A percentile compares a stretch with the other conserved stretches of the same genome.
These are phyloP conservation scores for Lepilemur ruficaudatus DNA, from an alignment of 2,797 vertebrate genomes.

Conservation along the genomic window DNA sequence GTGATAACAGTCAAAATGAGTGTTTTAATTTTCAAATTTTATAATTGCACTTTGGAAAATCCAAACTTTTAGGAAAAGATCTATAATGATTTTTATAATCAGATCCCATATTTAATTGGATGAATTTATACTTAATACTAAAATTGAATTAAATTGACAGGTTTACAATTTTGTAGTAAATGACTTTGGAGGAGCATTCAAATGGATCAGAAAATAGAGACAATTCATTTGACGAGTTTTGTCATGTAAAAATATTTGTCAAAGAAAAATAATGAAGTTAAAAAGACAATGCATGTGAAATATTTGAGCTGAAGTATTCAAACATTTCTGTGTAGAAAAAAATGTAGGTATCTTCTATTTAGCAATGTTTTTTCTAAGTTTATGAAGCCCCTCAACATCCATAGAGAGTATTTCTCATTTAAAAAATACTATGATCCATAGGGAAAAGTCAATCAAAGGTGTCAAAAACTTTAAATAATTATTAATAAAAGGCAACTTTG, in stretches of 20 bases:
- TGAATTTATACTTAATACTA: neutral
- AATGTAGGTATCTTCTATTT: neutral
- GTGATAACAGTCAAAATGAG: neutral
- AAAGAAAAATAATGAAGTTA: neutral
- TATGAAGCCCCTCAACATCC: neutral
- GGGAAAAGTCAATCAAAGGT: neutral
- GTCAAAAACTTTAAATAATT: neutral
- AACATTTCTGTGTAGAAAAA: neutral
- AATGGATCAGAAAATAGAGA: conserved; percentile 4
- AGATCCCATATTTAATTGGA: neutral
- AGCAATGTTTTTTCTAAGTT: neutral
- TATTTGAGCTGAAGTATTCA: neutral
- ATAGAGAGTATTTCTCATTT: neutral
- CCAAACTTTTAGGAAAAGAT: neutral
- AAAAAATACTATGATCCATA: neutral
- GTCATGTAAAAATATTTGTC: conserved; percentile 6
- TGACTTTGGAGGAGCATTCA: neutral
- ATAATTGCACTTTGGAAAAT: neutral
- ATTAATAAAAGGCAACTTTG: neutral
- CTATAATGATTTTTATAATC: neutral
- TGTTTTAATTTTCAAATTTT: neutral
- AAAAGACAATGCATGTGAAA: neutral
- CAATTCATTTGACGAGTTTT: neutral
- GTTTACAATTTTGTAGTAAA: neutral
- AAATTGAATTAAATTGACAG: neutral